Evolutionary conservation across 2,113 vertebrate species (phyloP), one percentile per base, ranked within the genome.

Genomic region (Sinocyclocheilus rhinocerous): DNA sequence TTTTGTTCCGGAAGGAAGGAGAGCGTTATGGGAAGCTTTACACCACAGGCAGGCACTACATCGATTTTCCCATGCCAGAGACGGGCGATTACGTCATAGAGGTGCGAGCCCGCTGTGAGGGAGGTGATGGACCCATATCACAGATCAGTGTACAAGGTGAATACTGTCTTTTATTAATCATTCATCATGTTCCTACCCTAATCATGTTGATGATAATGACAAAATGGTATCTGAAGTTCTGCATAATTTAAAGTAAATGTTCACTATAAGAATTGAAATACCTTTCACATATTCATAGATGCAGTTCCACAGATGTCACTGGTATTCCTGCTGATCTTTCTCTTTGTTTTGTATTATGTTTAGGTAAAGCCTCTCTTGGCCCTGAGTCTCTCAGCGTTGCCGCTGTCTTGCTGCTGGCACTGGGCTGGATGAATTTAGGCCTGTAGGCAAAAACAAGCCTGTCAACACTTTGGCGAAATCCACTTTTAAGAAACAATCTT

Each of bases 61-160:
- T 99, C 91, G 97, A 98, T 84, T 95, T 99, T 84, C 97, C 98
- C 73, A 96, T 97, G 91, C 98, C 97, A 85, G 95, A 95, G 73
- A 92, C 96, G 0, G 97, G 97, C 45, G 96, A 99, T 91, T 99
- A 96, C 50, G 93, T 99, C 85, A 94, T 99, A 48, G 97, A 99
- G 92, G 96, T 99, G 50, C 95, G 98, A 18, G 97, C 97, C 20
- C 97, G 97, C 90, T 97, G 97, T 85, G 97, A 99, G 90, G 98
- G 98, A 70, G 98, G 98, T 90, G 98, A 99, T 83, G 98, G 98
- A 70, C 97, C 97, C 50, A 93, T 99, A 89, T 96, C 97, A 90
- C 97, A 94, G 92, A 96, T 99, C 78, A 96, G 94, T 87, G 95
- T 99, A 92, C 92, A 95, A 94, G 97, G 87, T 89, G 36, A 36